phyloP scores from a whole-genome alignment of 2,113 vertebrate species.

The Amblyopsis rosae region DNA sequence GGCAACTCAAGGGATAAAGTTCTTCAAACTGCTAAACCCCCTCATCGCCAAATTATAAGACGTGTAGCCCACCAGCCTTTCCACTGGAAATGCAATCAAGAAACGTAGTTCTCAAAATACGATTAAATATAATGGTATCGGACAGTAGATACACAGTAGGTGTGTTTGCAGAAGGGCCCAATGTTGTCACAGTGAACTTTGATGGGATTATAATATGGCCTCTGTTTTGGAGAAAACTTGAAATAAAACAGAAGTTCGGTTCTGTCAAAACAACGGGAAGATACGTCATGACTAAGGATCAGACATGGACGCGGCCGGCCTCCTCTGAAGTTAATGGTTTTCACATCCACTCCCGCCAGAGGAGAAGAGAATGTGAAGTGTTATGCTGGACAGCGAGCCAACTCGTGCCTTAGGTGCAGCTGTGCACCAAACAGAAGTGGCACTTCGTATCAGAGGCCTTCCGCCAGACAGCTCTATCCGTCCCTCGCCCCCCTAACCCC shows the following conservation, averaged over 20 bases:
- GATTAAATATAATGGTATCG: slow-evolving; percentile 31
- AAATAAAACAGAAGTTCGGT: slow-evolving; percentile 3
- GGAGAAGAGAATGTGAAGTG: slow-evolving; percentile 66
- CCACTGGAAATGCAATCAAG: slow-evolving; percentile 38
- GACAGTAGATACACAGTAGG: background rate
- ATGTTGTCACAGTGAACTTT: slow-evolving; percentile 14
- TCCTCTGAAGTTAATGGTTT: slow-evolving; percentile 71
- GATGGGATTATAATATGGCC: background rate
- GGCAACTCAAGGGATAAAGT: slow-evolving; percentile 56
- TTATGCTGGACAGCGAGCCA: slow-evolving; percentile 67
- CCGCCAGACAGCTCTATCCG: slow-evolving; percentile 68
- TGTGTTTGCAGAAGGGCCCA: background rate
- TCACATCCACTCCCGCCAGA: slow-evolving; percentile 66
- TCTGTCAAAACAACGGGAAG: slow-evolving; percentile 45
- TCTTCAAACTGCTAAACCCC: slow-evolving; percentile 64
- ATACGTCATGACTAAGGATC: slow-evolving; percentile 42
- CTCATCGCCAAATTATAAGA: slow-evolving; percentile 68
- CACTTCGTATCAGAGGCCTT: slow-evolving; percentile 71
- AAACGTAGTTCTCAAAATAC: slow-evolving; percentile 19
- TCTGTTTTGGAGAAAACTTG: background rate
- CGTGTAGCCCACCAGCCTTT: slow-evolving; percentile 43
- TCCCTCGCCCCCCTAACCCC: slow-evolving; percentile 58
- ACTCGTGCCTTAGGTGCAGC: slow-evolving; percentile 60
- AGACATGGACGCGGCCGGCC: slow-evolving; percentile 53
- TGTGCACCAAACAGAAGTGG: slow-evolving; percentile 69